Evolutionary conservation across 1,140 invertebrate genomes (phyloP).

Genomic region (Apis laboriosa): DNA sequence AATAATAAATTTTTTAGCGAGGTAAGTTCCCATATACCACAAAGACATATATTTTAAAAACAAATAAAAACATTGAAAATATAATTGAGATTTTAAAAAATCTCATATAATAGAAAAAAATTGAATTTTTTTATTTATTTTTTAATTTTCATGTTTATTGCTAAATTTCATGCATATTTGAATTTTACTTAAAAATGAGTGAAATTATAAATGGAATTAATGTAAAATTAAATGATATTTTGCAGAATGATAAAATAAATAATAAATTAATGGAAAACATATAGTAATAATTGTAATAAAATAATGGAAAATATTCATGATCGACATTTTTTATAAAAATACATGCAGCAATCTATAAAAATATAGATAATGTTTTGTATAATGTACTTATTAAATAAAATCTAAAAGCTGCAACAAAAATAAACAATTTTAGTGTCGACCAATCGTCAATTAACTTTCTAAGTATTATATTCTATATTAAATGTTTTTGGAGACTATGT

Average conservation of each 20-base stretch:
- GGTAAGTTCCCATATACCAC: conserved; percentile 52
- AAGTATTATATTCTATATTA: not conserved
- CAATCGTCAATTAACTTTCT: conserved; percentile 54
- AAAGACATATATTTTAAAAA: conserved; percentile 5
- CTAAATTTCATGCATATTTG: not conserved
- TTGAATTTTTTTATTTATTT: too few relatives aligned
- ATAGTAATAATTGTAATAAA: not conserved
- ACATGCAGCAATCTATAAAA: not conserved
- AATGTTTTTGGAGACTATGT: not conserved
- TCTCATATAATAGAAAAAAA: conserved; percentile 2
- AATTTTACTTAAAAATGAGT: not conserved
- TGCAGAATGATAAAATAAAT: conserved; percentile 55
- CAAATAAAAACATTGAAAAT: not conserved
- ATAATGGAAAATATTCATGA: conserved; percentile 50
- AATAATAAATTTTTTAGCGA: conserved; percentile 55
- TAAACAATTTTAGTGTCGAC: conserved; percentile 41
- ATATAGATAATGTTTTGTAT: too few relatives aligned
- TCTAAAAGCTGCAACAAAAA: not conserved
- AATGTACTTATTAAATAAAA: not conserved
- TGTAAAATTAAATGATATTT: conserved; percentile 33
- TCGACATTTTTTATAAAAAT: conserved; percentile 36
- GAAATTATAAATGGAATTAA: not conserved
- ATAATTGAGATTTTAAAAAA: not conserved
- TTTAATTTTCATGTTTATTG: not conserved
- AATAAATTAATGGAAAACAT: conserved; percentile 53